Evolutionary conservation across 2,888 invertebrate genomes (phyloP), one percentile per base, ranked within the genome.

Genomic region (Clivina fossor): DNA sequence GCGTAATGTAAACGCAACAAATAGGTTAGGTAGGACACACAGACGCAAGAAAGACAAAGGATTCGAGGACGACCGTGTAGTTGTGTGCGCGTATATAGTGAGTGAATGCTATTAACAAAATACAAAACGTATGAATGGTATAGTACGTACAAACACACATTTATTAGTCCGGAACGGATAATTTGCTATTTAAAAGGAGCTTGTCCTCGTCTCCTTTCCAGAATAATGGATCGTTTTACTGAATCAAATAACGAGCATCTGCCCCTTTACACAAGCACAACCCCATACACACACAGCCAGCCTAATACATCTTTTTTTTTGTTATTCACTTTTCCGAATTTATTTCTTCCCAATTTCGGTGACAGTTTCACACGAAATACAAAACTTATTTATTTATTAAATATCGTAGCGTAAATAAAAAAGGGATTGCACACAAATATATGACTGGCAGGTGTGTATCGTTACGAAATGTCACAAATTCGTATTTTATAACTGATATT

Each of bases 171-270:
- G 55, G 11, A 15, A 32, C 20, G 55, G 28, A 38, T 55, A 47
- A 13, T 55, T 38, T 16, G 38, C 44, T 44, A 46, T 46, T 43
- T 53, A 41, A 22, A 53, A 44, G n/a, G 47, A 24, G 73, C 73
- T 73, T 73, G 71, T 72, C 71, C 73, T 72, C 63, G 69, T 67
- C 64, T 70, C 73, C 69, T 67, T 62, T 65, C n/a, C n/a, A n/a
- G 65, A 63, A 48, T 43, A 41, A 50, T 62, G 64, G 62, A 64
- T 57, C 59, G 62, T 64, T 66, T 64, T 65, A 67, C 64, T 55
- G 55, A 53, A 53, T 22, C 26, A 33, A 18, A n/a, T n/a, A n/a
- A n/a, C n/a, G n/a, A n/a, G n/a, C n/a, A n/a, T n/a, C n/a, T n/a
- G n/a, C n/a, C n/a, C n/a, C n/a, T n/a, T n/a, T n/a, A n/a, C n/a